Evolutionary conservation across 2,888 invertebrate genomes (phyloP), one percentile per base, ranked within the genome.

Genomic region (Phengaris alcon): DNA sequence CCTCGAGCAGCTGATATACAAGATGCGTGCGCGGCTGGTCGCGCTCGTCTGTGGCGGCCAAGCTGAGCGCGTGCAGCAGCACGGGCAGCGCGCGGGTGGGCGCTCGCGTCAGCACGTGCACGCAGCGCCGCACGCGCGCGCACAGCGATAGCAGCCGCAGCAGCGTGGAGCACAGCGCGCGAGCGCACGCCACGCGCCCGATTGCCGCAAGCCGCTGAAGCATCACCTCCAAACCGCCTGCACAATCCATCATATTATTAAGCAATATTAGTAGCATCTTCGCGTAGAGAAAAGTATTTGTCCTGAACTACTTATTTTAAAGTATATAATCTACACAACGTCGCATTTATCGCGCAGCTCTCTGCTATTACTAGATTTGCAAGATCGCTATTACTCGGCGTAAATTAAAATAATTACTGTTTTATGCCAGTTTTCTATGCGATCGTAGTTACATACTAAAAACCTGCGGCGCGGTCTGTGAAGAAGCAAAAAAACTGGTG

Each of bases 101-200:
- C 0, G 98, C 97, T 79, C 97, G 96, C 76, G 98, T 97, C 8
- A 99, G 94, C 77, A 97, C 97, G 86, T 97, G 96, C 87, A 98
- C 97, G 88, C 98, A 98, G 78, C 96, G 96, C 69, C 96, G 96
- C 72, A 98, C 97, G 93, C 99, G 99, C 74, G 98, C 97, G 86
- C 98, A 97, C 82, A 98, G 95, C 75, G 97, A 94, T 88, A 99
- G 96, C 80, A 99, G 93, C 84, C 99, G 98, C 68, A 99, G 94
- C 57, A 99, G 93, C 0, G 99, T 99, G 81, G 97, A 97, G 79
- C 98, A 95, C 74, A 99, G 92, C 51, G 98, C 97, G 75, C 97
- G 96, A 0, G 98, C 98, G 59, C 97, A 94, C n/a, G 96, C 96
- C 74, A 98, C 96, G 82, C 98, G 97, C 82, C 96, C 96, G 82